Conservation (phyloP, 2,113 vertebrate genomes). For the Poecilia latipinna region DNA sequence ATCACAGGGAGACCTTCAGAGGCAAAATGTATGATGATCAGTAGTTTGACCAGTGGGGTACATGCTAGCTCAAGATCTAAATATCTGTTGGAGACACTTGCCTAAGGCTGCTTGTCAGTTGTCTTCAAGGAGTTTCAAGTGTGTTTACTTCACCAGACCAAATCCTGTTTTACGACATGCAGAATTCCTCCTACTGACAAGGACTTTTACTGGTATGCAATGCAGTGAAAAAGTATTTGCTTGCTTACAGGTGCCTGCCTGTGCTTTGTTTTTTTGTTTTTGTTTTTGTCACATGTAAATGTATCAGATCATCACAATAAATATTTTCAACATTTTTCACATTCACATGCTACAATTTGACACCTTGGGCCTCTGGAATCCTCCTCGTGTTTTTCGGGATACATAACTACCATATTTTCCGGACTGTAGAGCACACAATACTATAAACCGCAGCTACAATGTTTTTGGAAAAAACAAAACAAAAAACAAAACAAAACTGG, state of each 20-base stretch:
- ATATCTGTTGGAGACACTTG: constrained; percentile 23
- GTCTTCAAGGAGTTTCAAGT: background rate
- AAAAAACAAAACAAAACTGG: too few species aligned
- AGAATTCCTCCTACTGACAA: constrained; percentile 3
- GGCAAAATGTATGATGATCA: constrained; percentile 45
- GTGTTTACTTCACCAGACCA: background rate
- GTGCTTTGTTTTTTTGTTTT: background rate
- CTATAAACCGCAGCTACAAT: too few species aligned
- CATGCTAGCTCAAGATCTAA: constrained; percentile 26
- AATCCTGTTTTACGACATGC: background rate
- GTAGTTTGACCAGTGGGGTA: constrained; percentile 30
- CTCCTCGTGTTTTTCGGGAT: too few species aligned
- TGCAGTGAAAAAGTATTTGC: background rate
- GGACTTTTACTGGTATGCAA: background rate
- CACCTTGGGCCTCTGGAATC: too few species aligned
- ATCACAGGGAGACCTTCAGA: constrained; percentile 28
- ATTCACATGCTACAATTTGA: too few species aligned
- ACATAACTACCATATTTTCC: too few species aligned
- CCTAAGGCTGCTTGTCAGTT: constrained; percentile 19
- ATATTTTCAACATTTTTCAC: too few species aligned
- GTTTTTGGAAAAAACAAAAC: too few species aligned
- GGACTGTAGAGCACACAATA: too few species aligned
- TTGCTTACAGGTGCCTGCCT: background rate
- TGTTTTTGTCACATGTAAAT: background rate
- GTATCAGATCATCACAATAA: background rate